Base-by-base conservation (phyloP, 2,888 invertebrate species). In the Odontomyia ornata region DNA sequence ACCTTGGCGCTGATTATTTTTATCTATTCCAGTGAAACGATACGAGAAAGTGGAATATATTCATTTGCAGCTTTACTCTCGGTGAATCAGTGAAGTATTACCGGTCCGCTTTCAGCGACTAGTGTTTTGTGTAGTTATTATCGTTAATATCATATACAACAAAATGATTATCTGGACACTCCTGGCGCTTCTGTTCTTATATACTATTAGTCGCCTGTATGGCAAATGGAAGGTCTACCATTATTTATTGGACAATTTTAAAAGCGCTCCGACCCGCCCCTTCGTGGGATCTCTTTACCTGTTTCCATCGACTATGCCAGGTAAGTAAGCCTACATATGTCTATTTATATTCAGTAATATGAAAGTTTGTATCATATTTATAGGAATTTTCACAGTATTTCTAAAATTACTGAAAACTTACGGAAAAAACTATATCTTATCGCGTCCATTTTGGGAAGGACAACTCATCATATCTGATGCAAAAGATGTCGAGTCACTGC, bases 391-490 rank as follows among this genome's bases (percentile, higher is more conserved):
- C 57, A 18, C 25, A 52, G 30, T n/a, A 18, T 28, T 75, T 1
- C 21, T 46, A 25, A 13, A 25, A 4, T 46, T 46, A 2, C 13
- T 64, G 11, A 23, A 25, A 18, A 43, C 28, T 1, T 76, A 69
- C 27, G 76, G 76, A n/a, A 69, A 69, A 46, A 76, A 76, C 60
- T 15, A 57, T 2, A 15, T 69, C 25, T n/a, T 76, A n/a, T n/a
- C 56, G 1, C 21, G 69, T 43, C 60, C 57, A 7, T n/a, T 69
- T 21, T 65, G 28, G 11, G 60, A 57, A 5, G 46, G n/a, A 9
- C 23, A 11, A 18, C 21, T 76, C 1, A 25, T 60, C 7, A 18
- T 76, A 4, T 36, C 76, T 2, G 69, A 76, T 60, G 56, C 27
- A 1, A 76, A 76, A n/a, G 76, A 69, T 46, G 21, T 76, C n/a